These are phyloP conservation scores for Macquaria australasica DNA, from an alignment of 2,113 vertebrate genomes.

Conservation along the genomic window DNA sequence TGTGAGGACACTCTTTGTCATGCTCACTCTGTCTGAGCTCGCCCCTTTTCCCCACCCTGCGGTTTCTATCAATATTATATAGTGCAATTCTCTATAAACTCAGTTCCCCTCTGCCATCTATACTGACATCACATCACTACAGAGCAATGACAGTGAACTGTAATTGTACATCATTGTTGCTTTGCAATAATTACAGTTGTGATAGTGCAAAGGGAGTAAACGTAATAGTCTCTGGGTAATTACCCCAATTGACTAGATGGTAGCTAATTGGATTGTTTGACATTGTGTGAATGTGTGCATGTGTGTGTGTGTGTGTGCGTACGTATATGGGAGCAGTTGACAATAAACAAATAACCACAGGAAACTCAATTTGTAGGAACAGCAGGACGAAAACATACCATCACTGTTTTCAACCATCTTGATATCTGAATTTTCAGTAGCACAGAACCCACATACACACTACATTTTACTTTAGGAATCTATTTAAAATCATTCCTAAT, in stretches of 20 bases:
- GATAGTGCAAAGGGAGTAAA: conserved; percentile 69
- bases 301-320: conserved; percentile 2
- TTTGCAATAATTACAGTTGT: conserved; percentile 78
- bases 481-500: not conserved
- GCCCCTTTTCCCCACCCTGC: not conserved
- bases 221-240: conserved; percentile 77
- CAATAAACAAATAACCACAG: conserved; percentile 44
- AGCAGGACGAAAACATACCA: conserved; percentile 12
- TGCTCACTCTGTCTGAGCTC: conserved; percentile 18
- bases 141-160: conserved; percentile 42
- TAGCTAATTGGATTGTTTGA: conserved; percentile 76
- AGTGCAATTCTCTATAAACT: conserved; percentile 29
- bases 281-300: conserved; percentile 49
- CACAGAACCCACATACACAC: not conserved
- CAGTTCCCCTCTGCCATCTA: conserved; percentile 24
- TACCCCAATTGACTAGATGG: conserved; percentile 74
- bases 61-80: conserved; percentile 28
- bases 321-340: not conserved
- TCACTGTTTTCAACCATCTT: not conserved
- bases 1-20: conserved; percentile 7
- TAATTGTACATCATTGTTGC: conserved; percentile 72
- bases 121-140: conserved; percentile 43
- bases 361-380: conserved; percentile 42
- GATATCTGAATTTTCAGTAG: not conserved
- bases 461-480: not conserved